Evolutionary conservation across 2,888 invertebrate genomes (phyloP).

Genomic region (Rhingia campestris): DNA sequence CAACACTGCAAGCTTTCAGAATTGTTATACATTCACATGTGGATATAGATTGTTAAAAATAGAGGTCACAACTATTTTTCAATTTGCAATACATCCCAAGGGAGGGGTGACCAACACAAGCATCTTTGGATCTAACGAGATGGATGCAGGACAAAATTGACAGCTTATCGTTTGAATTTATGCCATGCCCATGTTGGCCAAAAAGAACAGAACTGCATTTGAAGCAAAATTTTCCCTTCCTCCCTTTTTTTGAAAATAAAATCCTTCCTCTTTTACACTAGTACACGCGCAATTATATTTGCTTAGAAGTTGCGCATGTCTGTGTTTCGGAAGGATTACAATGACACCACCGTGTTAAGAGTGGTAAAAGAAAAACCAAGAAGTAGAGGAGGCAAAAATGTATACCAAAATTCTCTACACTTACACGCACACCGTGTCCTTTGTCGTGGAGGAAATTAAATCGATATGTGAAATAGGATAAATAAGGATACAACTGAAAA

Average conservation of each 20-base stretch:
- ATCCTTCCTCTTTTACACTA: conserved; percentile 15
- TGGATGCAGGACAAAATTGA: too few relatives aligned
- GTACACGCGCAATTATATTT: conserved; percentile 8
- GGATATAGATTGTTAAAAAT: conserved; percentile 56
- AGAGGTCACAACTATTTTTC: conserved; percentile 71
- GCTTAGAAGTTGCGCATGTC: conserved; percentile 60
- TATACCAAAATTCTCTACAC: conserved; percentile 54
- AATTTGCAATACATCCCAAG: conserved; percentile 56
- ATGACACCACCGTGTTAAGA: conserved; percentile 62
- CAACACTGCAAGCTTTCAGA: neutral
- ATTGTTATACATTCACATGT: conserved; percentile 26
- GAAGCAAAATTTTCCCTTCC: neutral
- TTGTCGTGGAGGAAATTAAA: conserved; percentile 58
- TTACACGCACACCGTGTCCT: conserved; percentile 18
- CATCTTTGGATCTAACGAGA: too few relatives aligned
- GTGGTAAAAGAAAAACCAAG: conserved; percentile 60
- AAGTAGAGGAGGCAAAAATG: conserved; percentile 41
- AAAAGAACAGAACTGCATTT: neutral
- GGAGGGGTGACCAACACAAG: neutral
- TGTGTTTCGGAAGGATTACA: conserved; percentile 53
- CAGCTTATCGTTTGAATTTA: too few relatives aligned
- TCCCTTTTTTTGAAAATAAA: neutral
- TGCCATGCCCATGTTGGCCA: too few relatives aligned
- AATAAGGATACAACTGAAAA: conserved; percentile 10
- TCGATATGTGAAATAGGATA: conserved; percentile 51